A percentile compares a stretch with the other conserved stretches of the same genome.
Evolutionary conservation across 1,140 invertebrate genomes (phyloP).

Genomic region (Sarcophaga peregrina): DNA sequence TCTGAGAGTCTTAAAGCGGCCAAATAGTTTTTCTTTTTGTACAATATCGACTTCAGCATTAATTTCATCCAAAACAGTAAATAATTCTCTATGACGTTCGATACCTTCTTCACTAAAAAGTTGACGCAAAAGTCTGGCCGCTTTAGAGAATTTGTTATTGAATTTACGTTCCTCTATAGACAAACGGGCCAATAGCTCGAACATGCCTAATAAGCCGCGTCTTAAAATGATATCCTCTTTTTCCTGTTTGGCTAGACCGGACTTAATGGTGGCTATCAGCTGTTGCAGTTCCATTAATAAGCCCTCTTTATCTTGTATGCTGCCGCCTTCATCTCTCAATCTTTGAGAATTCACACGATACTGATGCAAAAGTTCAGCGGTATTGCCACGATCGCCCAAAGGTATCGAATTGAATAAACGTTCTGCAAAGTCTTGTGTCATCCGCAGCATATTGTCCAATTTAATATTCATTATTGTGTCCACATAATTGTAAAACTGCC

Average conservation of each 20-base stretch:
- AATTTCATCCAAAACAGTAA: not conserved
- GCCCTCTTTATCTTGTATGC: constrained; percentile 5
- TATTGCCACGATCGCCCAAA: constrained; percentile 24
- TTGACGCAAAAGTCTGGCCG: not conserved
- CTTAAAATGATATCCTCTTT: constrained; percentile 27
- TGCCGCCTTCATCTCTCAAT: not conserved
- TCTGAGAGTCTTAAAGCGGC: not conserved
- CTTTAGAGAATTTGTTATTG: constrained; percentile 14
- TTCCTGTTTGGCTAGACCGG: constrained; percentile 26
- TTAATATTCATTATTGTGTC: constrained; percentile 22
- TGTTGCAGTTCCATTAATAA: constrained; percentile 37
- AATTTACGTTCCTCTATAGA: constrained; percentile 35
- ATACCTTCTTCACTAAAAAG: not conserved
- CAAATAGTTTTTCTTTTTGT: not conserved
- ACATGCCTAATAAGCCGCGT: constrained; percentile 30
- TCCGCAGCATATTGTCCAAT: constrained; percentile 36
- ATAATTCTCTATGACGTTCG: constrained; percentile 17
- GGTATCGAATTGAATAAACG: constrained; percentile 18
- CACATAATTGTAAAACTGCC: constrained; percentile 35
- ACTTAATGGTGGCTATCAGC: constrained; percentile 25
- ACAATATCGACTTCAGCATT: constrained; percentile 17
- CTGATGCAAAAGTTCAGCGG: constrained; percentile 12
- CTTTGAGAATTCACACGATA: not conserved
- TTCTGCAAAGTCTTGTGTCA: constrained; percentile 17
- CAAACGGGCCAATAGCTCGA: constrained; percentile 29